Evolutionary conservation across 2,797 vertebrate genomes (phyloP), one percentile per base, ranked within the genome.

Genomic region (Micrastur ruficollis): DNA sequence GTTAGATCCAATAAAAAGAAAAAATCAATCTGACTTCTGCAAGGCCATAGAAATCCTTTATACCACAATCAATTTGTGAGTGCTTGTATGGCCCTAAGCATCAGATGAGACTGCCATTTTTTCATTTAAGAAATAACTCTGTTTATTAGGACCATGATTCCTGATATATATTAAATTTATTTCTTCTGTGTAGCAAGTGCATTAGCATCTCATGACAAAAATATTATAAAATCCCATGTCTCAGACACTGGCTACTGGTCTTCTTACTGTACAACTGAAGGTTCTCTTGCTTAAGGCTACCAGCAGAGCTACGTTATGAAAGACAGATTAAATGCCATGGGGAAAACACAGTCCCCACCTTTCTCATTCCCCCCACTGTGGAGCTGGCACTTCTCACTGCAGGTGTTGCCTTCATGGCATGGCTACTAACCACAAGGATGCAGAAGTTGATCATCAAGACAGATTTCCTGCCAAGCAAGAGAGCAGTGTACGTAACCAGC

Each of bases 401-500:
- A 81, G 84, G 91, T 56, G n/a, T 29, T 81, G 73, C 74, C 44
- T 65, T 95, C 75, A 79, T 79, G 82, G 65, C 59, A 62, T 6
- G 29, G 44, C 55, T 86, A 26, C 66, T 83, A 92, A 87, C 56
- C 36, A 59, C 56, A 74, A 82, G 61, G 65, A 70, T 83, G 56
- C 16, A 74, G 53, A 92, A 91, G 67, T 52, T 96, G 86, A 85
- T 95, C 53, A 92, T 96, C 88, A 92, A 73, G 66, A 58, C 62
- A 76, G n/a, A 78, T 94, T 91, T 89, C 95, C 93, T 85, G 34
- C 89, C 83, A 96, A 76, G 89, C 46, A 90, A 95, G 88, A 94
- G 47, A 95, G 32, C 52, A 70, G 27, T 42, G 23, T 52, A 56
- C 75, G 53, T 62, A 93, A 75, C 62, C 56, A 95, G 40, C 92